Evolutionary conservation across 2,113 vertebrate genomes (phyloP), one percentile per base, ranked within the genome.

Genomic region (Artemisiospiza belli): DNA sequence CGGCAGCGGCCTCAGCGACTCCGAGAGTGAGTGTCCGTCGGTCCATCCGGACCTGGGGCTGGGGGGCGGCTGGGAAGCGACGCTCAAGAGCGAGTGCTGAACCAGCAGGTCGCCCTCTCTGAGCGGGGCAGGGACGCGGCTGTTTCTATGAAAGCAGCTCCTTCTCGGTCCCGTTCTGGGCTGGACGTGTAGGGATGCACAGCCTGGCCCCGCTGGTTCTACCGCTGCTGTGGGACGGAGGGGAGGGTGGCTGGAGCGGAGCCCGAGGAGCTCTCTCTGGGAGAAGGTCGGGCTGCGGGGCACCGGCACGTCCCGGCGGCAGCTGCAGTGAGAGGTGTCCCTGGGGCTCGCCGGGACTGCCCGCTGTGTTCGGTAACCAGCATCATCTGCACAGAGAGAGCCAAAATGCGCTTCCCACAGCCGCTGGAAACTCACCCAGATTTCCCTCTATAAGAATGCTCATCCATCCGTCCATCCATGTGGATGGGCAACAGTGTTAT

Each of bases 1-100:
- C 97, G 98, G 98, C 96, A 99, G 99, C 93, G 98, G 99, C 96
- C 98, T 99, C 98, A 99, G 99, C 97, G 99, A 99, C 97, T 98
- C 99, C 0, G 99, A 99, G 81, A 99, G 99, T 97, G 87, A 75
- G 64, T 83, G 79, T 70, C 84, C 10, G 15, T 31, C 52, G 2
- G 62, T 49, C 68, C 6, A 43, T 30, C 79, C 54, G 24, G 33
- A 0, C 12, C 37, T 12, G 46, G 52, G n/a, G n/a, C 7, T 15
- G 63, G 25, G 27, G 33, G 23, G 33, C 5, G 43, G 51, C 19
- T 18, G 77, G 44, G 51, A 10, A 16, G 39, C 23, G 23, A 4
- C 33, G 8, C 30, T 89, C 17, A 30, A 1, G 49, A 62, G 54
- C 10, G 25, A 11, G 37, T 28, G 33, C 61, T 41, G 4, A 51